Base-by-base conservation (phyloP, 2,888 invertebrate genomes). In the Hydrotaea cyrtoneurina region DNA sequence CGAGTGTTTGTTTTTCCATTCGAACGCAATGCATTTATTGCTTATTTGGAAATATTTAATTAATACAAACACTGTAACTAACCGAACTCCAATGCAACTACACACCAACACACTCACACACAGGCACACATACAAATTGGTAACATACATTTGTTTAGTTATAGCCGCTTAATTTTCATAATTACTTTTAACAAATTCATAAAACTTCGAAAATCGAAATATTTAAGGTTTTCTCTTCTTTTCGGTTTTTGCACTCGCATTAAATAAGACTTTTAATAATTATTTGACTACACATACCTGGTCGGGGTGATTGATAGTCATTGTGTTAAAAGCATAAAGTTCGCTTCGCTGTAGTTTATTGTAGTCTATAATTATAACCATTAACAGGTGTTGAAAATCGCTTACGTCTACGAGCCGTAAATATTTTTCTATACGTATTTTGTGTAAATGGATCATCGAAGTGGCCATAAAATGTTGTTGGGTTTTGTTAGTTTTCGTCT, bases 11-110 rank as follows among this genome's bases (percentile, higher is more conserved):
- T 43, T 17, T n/a, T 55, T 36, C 31, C 8, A 19, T 19, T 55
- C 83, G 82, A 84, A 75, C 46, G 31, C 31, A 66, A 46, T 75
- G 78, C 59, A 77, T 78, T 75, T 79, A 82, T 64, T 74, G 59
- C 31, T 10, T n/a, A 62, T 66, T 66, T 86, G 86, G 77, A 19
- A 46, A n/a, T 23, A 69, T 69, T 69, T 69, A 46, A 69, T 69
- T 69, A 69, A 43, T 15, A 10, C 31, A 31, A 31, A 2, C n/a
- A n/a, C n/a, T n/a, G 2, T 31, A 31, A 31, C 31, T 31, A 7
- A 2, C 31, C 2, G 31, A 2, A 31, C 31, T 31, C n/a, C n/a
- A 31, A 31, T 2, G 7, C 31, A 31, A 31, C 7, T 31, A 31
- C 3, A 31, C 3, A 7, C 2, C 2, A 31, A 17, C 39, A 66